These are phyloP conservation scores for Cyprinodon diabolis DNA, from an alignment of 2,797 vertebrate species.

Conservation along the genomic window DNA sequence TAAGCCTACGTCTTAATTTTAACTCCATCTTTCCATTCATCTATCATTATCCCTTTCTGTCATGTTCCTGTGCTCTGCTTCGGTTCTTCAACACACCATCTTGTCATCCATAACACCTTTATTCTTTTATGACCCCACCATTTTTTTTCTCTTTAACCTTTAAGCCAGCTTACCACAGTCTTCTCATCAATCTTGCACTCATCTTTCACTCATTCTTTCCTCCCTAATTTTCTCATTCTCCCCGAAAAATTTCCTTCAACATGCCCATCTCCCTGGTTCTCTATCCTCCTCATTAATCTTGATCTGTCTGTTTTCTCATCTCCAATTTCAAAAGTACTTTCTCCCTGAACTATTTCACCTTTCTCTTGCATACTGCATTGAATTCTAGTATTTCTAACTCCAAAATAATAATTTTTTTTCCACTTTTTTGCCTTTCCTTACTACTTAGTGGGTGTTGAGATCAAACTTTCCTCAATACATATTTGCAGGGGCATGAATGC, in stretches of 20 bases:
- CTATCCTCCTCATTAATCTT: conserved; percentile 61
- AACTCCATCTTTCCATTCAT: conserved; percentile 53
- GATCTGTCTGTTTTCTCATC: conserved; percentile 30
- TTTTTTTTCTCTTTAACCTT: conserved; percentile 59
- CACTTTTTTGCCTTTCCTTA: neutral
- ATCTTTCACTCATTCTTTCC: conserved; percentile 30
- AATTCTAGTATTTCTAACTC: conserved; percentile 30
- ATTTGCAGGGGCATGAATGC: too few relatives aligned
- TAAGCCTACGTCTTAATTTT: conserved; percentile 60
- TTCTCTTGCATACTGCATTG: conserved; percentile 36
- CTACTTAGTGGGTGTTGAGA: neutral
- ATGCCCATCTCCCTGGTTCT: conserved; percentile 44
- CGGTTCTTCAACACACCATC: conserved; percentile 12
- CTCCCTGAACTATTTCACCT: conserved; percentile 39
- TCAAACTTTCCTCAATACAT: too few relatives aligned
- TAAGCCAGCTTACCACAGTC: conserved; percentile 49
- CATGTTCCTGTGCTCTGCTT: conserved; percentile 17
- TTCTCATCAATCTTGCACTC: conserved; percentile 61
- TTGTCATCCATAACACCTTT: conserved; percentile 51
- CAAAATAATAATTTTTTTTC: neutral
- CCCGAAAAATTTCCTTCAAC: conserved; percentile 49
- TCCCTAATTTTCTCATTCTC: conserved; percentile 51
- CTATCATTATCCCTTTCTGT: conserved; percentile 58
- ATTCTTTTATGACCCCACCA: conserved; percentile 45
- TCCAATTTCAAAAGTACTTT: conserved; percentile 37